A percentile compares a stretch with the other conserved stretches of the same genome.
phyloP scores from a whole-genome alignment of 2,797 vertebrate species.

The Selene dorsalis region DNA sequence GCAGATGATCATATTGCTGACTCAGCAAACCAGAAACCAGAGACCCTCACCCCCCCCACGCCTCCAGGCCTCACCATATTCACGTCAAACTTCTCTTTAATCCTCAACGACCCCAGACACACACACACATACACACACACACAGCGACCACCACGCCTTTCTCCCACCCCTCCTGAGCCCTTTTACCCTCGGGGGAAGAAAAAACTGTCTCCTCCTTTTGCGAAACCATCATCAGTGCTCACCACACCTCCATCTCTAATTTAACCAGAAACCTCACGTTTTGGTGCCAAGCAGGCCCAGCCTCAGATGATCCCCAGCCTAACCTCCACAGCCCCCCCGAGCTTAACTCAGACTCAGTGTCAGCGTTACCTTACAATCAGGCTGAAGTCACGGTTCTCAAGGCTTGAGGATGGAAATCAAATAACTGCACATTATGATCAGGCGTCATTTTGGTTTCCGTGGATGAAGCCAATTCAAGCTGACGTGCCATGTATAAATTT shows the following conservation, averaged over 20 bases:
- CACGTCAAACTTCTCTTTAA: conserved; percentile 67
- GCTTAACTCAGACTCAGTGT: conserved; percentile 42
- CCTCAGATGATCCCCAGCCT: conserved; percentile 52
- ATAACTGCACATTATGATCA: conserved; percentile 66
- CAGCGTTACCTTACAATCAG: conserved; percentile 64
- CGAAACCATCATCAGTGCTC: conserved; percentile 48
- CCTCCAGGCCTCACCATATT: conserved; percentile 31
- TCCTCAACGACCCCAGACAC: conserved; percentile 59
- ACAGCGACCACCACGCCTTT: conserved; percentile 25
- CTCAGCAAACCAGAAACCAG: conserved; percentile 79
- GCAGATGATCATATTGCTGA: conserved; percentile 73
- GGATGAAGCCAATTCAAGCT: conserved; percentile 62
- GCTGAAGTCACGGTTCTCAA: conserved; percentile 59
- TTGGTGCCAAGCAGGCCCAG: conserved; percentile 44
- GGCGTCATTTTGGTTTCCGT: conserved; percentile 67
- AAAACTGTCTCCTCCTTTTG: conserved; percentile 36
- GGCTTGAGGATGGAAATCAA: conserved; percentile 63
- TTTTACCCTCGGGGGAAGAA: conserved; percentile 44
- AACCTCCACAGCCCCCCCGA: conserved; percentile 29
- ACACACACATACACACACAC: conserved; percentile 44
- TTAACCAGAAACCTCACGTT: conserved; percentile 67
- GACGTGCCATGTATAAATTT: conserved; percentile 18
- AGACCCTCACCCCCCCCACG: conserved; percentile 60
- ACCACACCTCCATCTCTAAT: conserved; percentile 71
- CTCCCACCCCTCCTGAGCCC: conserved; percentile 19